Evolutionary conservation across 2,797 vertebrate species (phyloP).

Genomic region (Bovichtus diacanthus): DNA sequence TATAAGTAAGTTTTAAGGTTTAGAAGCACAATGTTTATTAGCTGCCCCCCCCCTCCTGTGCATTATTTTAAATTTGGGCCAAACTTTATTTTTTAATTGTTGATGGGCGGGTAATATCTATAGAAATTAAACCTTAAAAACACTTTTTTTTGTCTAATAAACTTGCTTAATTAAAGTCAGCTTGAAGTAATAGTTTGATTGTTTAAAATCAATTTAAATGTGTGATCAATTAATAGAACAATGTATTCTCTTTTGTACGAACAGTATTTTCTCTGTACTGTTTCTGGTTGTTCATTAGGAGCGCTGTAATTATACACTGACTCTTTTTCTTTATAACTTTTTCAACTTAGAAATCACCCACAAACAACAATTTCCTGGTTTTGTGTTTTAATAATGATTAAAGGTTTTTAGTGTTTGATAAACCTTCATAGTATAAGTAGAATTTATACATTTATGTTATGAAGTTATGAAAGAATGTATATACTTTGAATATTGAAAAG

Average conservation of each 20-base stretch:
- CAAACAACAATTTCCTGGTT: neutral
- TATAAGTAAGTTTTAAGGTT: conserved; percentile 1
- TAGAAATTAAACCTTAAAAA: neutral
- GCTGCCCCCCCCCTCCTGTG: neutral
- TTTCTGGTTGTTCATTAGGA: neutral
- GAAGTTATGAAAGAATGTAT: neutral
- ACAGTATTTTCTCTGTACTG: neutral
- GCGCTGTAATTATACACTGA: neutral
- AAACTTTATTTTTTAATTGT: neutral
- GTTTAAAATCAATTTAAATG: neutral
- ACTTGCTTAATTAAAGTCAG: neutral
- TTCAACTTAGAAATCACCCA: neutral
- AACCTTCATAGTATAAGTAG: neutral
- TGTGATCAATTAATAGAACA: neutral
- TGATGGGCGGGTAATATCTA: neutral
- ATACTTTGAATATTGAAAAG: neutral
- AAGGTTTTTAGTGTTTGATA: neutral
- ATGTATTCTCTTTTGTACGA: neutral
- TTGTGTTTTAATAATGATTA: neutral
- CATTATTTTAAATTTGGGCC: neutral
- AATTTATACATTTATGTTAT: neutral
- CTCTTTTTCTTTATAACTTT: neutral
- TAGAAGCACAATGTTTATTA: neutral
- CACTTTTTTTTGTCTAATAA: neutral
- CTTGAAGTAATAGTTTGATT: neutral